Percentiles rank a stretch among this genome's conserved stretches.
Conservation (phyloP, 2,888 invertebrate genomes). For the Melangyna quadrimaculata region DNA sequence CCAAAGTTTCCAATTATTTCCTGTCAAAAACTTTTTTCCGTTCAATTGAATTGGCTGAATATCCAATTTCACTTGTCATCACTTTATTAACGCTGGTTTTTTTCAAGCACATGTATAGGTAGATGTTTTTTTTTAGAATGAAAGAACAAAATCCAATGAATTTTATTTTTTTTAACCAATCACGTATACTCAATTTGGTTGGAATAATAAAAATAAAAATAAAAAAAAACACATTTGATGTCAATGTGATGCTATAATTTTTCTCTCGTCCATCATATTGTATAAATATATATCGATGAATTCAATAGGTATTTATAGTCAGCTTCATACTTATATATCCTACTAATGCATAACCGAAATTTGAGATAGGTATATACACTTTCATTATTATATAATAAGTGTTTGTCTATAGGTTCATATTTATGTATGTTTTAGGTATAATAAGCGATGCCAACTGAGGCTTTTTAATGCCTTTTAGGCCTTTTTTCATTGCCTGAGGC, state of each 20-base stretch:
- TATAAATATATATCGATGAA: conserved; percentile 4
- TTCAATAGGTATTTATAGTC: conserved; percentile 25
- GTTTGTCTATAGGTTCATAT: no score
- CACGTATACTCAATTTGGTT: conserved; percentile 37
- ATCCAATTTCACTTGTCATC: conserved; percentile 55
- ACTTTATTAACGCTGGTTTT: conserved; percentile 49
- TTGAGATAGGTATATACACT: background rate
- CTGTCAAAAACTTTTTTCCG: conserved; percentile 57
- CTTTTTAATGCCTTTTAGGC: no score
- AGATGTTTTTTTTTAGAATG: background rate
- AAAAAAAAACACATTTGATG: conserved; percentile 3
- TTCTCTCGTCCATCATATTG: conserved; percentile 18
- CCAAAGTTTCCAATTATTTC: conserved; percentile 56
- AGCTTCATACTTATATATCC: no score
- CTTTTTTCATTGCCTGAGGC: no score
- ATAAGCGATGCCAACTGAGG: no score
- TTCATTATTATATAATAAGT: background rate
- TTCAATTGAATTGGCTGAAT: conserved; percentile 57
- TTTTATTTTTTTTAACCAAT: conserved; percentile 16
- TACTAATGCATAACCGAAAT: background rate
- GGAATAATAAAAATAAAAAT: conserved; percentile 20
- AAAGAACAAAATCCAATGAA: conserved; percentile 6
- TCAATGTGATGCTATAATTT: conserved; percentile 22
- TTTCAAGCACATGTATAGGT: background rate
- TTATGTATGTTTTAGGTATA: background rate